Percentiles rank a stretch among this genome's conserved stretches.
Conservation (phyloP, 2,888 invertebrate genomes). For the Polylopha cassiicola region DNA sequence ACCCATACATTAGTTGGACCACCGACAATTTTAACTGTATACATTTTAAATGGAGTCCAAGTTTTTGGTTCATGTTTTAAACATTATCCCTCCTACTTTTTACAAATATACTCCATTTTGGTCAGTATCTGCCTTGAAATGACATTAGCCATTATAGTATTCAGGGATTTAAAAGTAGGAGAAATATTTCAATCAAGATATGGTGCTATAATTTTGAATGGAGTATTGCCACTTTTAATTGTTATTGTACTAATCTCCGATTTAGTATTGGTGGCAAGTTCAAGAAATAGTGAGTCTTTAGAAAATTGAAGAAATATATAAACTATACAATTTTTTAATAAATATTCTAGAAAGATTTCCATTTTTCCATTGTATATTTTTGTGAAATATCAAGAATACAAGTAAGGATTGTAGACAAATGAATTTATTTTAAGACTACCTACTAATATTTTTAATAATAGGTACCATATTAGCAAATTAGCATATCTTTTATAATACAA, state of each 20-base stretch:
- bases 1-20: constrained; percentile 52
- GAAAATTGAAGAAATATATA: too few relatives aligned
- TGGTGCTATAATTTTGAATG: constrained; percentile 44
- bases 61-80: constrained; percentile 32
- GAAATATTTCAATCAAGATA: constrained; percentile 22
- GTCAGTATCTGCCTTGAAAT: constrained; percentile 41
- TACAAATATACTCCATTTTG: constrained; percentile 48
- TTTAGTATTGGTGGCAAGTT: too few relatives aligned
- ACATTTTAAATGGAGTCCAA: constrained; percentile 43
- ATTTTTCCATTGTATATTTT: too few relatives aligned
- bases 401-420: background rate
- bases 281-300: too few relatives aligned
- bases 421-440: constrained; percentile 1
- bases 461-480: too few relatives aligned
- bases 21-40: constrained; percentile 46
- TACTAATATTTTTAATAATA: constrained; percentile 12
- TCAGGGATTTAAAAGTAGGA: constrained; percentile 33
- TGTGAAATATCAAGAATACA: background rate
- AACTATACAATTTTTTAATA: too few relatives aligned
- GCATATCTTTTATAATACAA: too few relatives aligned
- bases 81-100: constrained; percentile 40
- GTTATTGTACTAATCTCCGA: constrained; percentile 42
- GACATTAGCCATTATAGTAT: constrained; percentile 39
- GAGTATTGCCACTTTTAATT: constrained; percentile 51
- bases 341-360: too few relatives aligned